Evolutionary conservation across 2,888 invertebrate species (phyloP).

Genomic region (Philhelius pedissequus): DNA sequence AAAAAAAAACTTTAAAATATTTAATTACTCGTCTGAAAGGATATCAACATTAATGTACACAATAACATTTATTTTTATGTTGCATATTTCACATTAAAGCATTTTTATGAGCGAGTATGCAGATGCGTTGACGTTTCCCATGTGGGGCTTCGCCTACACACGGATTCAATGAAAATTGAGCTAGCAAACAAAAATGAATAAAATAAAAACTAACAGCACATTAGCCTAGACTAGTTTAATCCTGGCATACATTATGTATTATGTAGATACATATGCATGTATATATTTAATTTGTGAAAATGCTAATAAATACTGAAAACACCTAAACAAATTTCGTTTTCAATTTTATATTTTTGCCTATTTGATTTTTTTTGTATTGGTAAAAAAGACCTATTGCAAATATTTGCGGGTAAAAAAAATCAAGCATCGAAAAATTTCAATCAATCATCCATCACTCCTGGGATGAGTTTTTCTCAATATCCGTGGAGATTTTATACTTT

Average conservation of each 20-base stretch:
- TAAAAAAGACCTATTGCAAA: not conserved
- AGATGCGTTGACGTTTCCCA: too few species aligned
- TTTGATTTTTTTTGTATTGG: not conserved
- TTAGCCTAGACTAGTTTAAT: not conserved
- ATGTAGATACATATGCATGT: not conserved
- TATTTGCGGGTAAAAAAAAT: not conserved
- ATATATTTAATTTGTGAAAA: not conserved
- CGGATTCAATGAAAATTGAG: too few species aligned
- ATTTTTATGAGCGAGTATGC: too few species aligned
- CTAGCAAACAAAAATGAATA: too few species aligned
- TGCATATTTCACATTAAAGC: too few species aligned
- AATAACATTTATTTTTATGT: too few species aligned
- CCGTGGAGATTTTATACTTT: slow-evolving; percentile 33
- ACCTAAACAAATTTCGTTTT: not conserved
- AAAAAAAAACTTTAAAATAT: too few species aligned
- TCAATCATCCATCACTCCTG: slow-evolving; percentile 29
- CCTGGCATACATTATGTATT: not conserved
- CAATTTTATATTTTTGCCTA: not conserved
- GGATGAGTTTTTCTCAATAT: not conserved
- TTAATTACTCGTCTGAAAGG: too few species aligned
- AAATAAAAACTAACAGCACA: not conserved
- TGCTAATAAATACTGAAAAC: not conserved
- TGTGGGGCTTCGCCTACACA: too few species aligned
- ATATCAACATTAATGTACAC: too few species aligned
- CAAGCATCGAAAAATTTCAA: slow-evolving; percentile 3